Evolutionary conservation across 2,797 vertebrate species (phyloP).

Genomic region (Anguilla obscura): DNA sequence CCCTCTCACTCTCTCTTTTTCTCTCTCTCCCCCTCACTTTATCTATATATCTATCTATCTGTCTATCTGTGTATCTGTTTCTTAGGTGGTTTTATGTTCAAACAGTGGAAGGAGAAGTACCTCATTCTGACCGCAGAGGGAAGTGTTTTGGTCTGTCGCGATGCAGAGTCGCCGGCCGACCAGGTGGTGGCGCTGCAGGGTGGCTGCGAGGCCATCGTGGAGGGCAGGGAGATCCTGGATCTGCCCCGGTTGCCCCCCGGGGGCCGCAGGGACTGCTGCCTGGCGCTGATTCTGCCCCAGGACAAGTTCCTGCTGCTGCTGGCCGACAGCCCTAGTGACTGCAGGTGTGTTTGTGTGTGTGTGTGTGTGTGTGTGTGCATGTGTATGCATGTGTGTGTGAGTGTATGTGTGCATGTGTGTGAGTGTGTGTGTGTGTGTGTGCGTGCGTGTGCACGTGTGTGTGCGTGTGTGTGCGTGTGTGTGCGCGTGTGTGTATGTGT

Average conservation of each 20-base stretch:
- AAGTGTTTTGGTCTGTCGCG: conserved; percentile 72
- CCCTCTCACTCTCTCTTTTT: not conserved
- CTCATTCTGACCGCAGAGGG: conserved; percentile 75
- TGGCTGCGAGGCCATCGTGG: conserved; percentile 69
- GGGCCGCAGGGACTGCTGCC: conserved; percentile 75
- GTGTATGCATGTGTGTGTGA: not conserved
- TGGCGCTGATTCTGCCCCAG: conserved; percentile 75
- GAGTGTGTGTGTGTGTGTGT: conserved; percentile 55
- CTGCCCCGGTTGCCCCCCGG: conserved; percentile 75
- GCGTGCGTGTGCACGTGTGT: conserved; percentile 36
- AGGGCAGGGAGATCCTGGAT: conserved; percentile 75
- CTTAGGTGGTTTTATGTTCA: conserved; percentile 81
- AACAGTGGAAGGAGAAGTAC: conserved; percentile 84
- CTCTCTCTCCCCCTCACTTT: not conserved
- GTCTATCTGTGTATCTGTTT: not conserved
- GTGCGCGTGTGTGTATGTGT: not conserved
- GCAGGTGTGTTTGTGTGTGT: conserved; percentile 63
- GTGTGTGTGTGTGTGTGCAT: not conserved
- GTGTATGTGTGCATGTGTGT: not conserved
- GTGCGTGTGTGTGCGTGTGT: not conserved
- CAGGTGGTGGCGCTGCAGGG: conserved; percentile 70
- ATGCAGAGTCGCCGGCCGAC: conserved; percentile 72
- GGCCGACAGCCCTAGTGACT: conserved; percentile 71
- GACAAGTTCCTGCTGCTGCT: conserved; percentile 77
- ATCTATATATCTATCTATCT: not conserved